Evolutionary conservation across 2,888 invertebrate species (phyloP).

Genomic region (Tricholauxania praeusta): DNA sequence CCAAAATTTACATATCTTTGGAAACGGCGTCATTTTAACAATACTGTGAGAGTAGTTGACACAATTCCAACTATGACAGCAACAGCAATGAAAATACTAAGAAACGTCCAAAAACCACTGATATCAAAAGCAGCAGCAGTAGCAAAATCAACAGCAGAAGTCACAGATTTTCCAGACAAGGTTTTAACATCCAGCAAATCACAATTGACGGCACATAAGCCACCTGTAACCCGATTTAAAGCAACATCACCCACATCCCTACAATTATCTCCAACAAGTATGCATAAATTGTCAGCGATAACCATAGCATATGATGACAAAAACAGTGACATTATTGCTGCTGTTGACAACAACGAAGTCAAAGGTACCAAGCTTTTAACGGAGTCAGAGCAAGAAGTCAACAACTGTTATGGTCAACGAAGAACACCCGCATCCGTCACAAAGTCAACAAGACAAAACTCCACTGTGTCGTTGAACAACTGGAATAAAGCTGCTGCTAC

Average conservation of each 20-base stretch:
- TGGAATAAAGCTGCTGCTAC: conserved; percentile 35
- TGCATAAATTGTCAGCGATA: conserved; percentile 31
- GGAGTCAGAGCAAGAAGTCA: conserved; percentile 42
- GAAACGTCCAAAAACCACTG: conserved; percentile 27
- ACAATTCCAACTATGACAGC: conserved; percentile 12
- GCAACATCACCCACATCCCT: no score
- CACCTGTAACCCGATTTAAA: no score
- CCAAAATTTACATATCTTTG: no score
- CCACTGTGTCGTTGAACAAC: conserved; percentile 33
- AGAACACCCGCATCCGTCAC: conserved; percentile 20
- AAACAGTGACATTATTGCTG: background rate
- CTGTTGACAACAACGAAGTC: conserved; percentile 44
- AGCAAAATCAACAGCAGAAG: conserved; percentile 40
- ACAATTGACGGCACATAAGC: no score
- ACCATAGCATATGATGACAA: background rate
- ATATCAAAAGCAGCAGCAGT: conserved; percentile 15
- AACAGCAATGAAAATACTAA: conserved; percentile 2
- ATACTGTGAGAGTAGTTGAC: no score
- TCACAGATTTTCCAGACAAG: conserved; percentile 40
- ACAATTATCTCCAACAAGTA: conserved; percentile 5
- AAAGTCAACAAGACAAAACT: conserved; percentile 11
- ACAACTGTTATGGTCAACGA: conserved; percentile 23
- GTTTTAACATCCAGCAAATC: background rate
- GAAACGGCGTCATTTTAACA: no score
- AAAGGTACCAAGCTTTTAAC: conserved; percentile 27